Evolutionary conservation across 2,113 vertebrate genomes (phyloP).

Genomic region (Abramis brama): DNA sequence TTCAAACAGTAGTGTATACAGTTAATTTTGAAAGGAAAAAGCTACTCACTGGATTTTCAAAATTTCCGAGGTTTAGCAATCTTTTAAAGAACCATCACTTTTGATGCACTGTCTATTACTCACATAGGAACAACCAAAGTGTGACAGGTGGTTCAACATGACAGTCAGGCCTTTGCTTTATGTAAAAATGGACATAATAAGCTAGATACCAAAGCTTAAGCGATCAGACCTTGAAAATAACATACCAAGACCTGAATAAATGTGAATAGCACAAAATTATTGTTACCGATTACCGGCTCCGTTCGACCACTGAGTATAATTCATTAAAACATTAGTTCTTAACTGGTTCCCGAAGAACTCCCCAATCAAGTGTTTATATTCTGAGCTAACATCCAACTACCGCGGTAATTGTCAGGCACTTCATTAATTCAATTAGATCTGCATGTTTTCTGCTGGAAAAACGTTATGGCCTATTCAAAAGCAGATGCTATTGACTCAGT

Average conservation of each 20-base stretch:
- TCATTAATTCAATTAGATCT: constrained; percentile 35
- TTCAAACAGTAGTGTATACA: neutral
- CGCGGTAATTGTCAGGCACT: neutral
- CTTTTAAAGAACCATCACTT: neutral
- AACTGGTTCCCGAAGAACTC: constrained; percentile 1
- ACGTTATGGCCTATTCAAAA: neutral
- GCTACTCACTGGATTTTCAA: neutral
- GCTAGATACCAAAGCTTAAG: neutral
- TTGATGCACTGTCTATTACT: neutral
- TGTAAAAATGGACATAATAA: neutral
- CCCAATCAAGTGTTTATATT: constrained; percentile 20
- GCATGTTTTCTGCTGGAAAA: neutral
- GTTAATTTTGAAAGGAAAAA: neutral
- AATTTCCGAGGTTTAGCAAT: neutral
- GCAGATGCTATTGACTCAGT: neutral
- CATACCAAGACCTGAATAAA: neutral
- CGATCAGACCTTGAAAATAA: neutral
- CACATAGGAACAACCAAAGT: neutral
- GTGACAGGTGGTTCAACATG: neutral
- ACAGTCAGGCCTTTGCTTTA: neutral
- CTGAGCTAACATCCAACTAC: neutral
- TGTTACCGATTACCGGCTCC: neutral
- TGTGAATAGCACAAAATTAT: neutral
- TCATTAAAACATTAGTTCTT: constrained; percentile 2
- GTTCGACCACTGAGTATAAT: constrained; percentile 5